Evolutionary conservation across 2,888 invertebrate species (phyloP), one percentile per base, ranked within the genome.

Genomic region (Palloptera scutellata): DNA sequence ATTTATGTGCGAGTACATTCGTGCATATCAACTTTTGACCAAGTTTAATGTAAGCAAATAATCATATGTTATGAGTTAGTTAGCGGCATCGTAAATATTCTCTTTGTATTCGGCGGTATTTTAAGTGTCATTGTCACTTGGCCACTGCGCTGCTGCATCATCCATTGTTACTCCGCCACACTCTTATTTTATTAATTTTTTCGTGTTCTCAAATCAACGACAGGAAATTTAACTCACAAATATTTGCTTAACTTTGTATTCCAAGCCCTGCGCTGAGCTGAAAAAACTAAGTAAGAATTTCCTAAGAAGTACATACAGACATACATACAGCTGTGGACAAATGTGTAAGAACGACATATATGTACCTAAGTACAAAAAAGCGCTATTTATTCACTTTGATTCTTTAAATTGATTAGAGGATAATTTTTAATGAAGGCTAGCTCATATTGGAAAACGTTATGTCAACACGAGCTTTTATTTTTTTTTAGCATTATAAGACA

Each of bases 1-100:
- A 64, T 41, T 48, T 51, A 43, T 45, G 45, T 45, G 41, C 20
- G 30, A 11, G 4, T 45, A 42, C 30, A 53, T 30, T 52, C 30
- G 53, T n/a, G n/a, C 19, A 45, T 13, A 48, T 48, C 2, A 48
- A 10, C 9, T 61, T 60, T 64, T 43, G 60, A 48, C 55, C 61
- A 42, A 45, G 51, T 64, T 61, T 61, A 67, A 63, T 59, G 51
- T 52, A 48, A 48, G 42, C 42, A 64, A 55, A 52, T 51, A 66
- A 12, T n/a, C n/a, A n/a, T n/a, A n/a, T n/a, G n/a, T n/a, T n/a
- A n/a, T 42, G 19, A 48, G 15, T 48, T 60, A 19, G 60, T 48
- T 60, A 45, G 64, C 64, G 64, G 54, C 57, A 15, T 43, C 40
- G 17, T 64, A 55, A 64, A 64, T 41, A 15, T 59, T 58, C 58